phyloP scores from a whole-genome alignment of 2,113 vertebrate species.

The Melanerpes formicivorus region DNA sequence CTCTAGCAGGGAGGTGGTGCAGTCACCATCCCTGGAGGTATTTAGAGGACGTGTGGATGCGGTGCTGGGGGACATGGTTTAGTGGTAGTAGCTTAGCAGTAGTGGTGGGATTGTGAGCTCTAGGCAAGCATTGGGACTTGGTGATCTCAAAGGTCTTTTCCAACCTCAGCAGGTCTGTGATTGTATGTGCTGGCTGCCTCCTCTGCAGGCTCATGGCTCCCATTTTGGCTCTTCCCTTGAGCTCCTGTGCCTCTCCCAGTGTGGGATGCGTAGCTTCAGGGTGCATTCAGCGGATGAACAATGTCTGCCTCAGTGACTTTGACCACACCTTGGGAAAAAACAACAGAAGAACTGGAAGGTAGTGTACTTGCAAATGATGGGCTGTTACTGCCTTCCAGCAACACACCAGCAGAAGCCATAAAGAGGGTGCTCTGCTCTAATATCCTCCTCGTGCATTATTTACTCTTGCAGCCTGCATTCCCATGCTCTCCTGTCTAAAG shows the following conservation, averaged over 20 bases:
- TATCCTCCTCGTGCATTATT: background rate
- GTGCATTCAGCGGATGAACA: accelerated
- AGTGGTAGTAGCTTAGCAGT: no score
- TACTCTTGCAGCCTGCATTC: background rate
- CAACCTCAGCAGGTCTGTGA: no score
- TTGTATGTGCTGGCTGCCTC: background rate
- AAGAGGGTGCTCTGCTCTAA: background rate
- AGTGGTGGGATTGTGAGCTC: no score
- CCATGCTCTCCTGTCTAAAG: background rate
- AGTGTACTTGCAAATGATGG: background rate
- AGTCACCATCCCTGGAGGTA: no score
- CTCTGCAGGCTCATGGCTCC: background rate
- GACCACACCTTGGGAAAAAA: background rate
- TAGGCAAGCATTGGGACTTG: no score
- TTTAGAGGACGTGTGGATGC: no score
- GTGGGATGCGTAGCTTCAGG: background rate
- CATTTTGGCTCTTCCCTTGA: background rate
- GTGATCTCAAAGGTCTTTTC: no score
- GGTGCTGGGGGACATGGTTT: no score
- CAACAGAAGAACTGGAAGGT: background rate
- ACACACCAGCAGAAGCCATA: background rate
- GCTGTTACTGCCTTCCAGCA: background rate
- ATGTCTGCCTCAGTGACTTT: background rate
- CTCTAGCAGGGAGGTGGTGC: no score
- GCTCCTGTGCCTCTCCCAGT: background rate